Conservation (phyloP, 2,113 vertebrate species). For the Phyllostomus hastatus region DNA sequence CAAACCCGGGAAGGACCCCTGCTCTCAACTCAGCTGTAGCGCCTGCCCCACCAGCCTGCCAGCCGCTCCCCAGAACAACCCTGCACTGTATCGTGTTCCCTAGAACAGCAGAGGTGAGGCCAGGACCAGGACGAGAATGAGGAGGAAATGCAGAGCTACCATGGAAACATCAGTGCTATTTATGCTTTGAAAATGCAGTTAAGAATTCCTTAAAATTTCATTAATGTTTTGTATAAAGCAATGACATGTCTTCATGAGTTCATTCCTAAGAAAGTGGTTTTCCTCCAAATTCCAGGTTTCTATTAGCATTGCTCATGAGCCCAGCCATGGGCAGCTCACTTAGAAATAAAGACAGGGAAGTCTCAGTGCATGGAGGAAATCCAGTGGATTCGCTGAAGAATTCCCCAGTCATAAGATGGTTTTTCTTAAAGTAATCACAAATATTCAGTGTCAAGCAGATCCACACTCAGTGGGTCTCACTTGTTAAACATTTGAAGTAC, state of each 20-base stretch:
- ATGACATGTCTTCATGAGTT: neutral
- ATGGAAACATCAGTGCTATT: neutral
- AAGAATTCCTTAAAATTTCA: constrained; percentile 25
- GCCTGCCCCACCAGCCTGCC: neutral
- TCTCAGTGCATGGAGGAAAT: neutral
- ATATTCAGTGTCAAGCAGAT: neutral
- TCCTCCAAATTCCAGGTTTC: neutral
- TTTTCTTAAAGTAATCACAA: neutral
- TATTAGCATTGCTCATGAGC: neutral
- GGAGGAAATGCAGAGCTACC: neutral
- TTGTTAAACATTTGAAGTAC: neutral
- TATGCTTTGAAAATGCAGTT: constrained; percentile 15
- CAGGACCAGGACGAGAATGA: neutral
- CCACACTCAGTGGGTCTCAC: neutral
- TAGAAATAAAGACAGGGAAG: neutral
- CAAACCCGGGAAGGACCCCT: neutral
- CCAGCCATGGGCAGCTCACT: neutral
- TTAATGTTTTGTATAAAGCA: neutral
- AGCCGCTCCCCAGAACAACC: accelerated
- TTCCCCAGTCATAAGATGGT: neutral
- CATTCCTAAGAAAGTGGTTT: neutral
- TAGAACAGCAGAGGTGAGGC: neutral
- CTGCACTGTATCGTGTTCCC: neutral
- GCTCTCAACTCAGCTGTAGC: neutral
- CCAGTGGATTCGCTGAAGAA: neutral